Evolutionary conservation across 2,888 invertebrate genomes (phyloP).

Genomic region (Drosophila anomelani): DNA sequence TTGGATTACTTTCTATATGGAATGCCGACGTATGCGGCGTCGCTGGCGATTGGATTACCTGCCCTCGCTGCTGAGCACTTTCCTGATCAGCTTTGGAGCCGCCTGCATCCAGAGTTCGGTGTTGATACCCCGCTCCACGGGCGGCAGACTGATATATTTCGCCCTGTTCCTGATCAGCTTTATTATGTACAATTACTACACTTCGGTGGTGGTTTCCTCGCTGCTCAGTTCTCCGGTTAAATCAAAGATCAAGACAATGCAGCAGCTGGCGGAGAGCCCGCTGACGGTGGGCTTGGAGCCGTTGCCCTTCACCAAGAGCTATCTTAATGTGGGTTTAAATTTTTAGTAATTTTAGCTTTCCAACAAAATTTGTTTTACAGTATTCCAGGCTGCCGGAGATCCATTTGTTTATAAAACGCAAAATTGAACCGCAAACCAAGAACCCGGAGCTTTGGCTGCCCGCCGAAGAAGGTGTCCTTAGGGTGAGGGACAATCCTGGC

Average conservation of each 20-base stretch:
- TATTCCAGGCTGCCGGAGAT: slow-evolving; percentile 69
- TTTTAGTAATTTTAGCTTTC: fast-evolving
- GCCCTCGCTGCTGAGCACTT: slow-evolving; percentile 78
- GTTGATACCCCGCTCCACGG: slow-evolving; percentile 84
- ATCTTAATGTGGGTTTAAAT: slow-evolving; percentile 75
- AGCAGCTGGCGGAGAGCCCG: slow-evolving; percentile 86
- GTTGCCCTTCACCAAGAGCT: slow-evolving; percentile 79
- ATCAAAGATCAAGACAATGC: slow-evolving; percentile 85
- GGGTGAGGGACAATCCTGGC: slow-evolving; percentile 79
- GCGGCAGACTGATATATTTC: slow-evolving; percentile 83
- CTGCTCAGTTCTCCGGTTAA: slow-evolving; percentile 86
- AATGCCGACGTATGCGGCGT: slow-evolving; percentile 53
- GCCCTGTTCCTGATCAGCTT: slow-evolving; percentile 82
- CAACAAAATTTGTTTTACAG: slow-evolving; percentile 44
- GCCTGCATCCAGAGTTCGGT: slow-evolving; percentile 85
- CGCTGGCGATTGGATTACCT: slow-evolving; percentile 53
- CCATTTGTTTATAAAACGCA: slow-evolving; percentile 64
- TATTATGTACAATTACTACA: slow-evolving; percentile 87
- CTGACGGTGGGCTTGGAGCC: slow-evolving; percentile 86
- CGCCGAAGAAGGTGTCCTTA: slow-evolving; percentile 71
- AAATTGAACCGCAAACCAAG: slow-evolving; percentile 53
- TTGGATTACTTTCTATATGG: slow-evolving; percentile 80
- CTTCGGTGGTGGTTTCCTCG: slow-evolving; percentile 88
- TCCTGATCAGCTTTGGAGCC: slow-evolving; percentile 85
- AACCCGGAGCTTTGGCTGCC: slow-evolving; percentile 74